phyloP scores from a whole-genome alignment of 2,113 vertebrate genomes.

The Rhinogobius similis region DNA sequence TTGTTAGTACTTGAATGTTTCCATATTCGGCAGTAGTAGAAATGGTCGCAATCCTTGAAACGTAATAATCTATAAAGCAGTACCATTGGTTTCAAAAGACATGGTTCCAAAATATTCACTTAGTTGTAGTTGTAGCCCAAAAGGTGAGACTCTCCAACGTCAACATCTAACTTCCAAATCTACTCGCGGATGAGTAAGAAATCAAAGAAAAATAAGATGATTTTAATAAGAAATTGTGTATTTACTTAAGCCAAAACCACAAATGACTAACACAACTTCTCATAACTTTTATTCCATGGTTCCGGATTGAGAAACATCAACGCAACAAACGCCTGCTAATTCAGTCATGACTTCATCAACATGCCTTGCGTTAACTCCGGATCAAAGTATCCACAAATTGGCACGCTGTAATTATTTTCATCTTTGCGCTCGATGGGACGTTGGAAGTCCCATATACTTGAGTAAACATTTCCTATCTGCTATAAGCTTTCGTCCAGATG shows the following conservation, averaged over 20 bases:
- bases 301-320: constrained; percentile 16
- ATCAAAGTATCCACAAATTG: constrained; percentile 18
- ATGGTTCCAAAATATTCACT: background rate
- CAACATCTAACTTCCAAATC: too few relatives aligned
- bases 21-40: background rate
- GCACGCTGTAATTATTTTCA: constrained; percentile 30
- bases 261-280: constrained; percentile 9
- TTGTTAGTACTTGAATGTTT: background rate
- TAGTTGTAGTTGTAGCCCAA: background rate
- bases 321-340: constrained; percentile 12
- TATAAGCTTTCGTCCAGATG: constrained; percentile 62
- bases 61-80: background rate
- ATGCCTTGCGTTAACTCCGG: background rate
- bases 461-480: constrained; percentile 59
- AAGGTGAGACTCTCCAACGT: too few relatives aligned
- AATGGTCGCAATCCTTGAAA: background rate
- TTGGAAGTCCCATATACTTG: constrained; percentile 43
- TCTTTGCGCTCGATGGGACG: constrained; percentile 20
- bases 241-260: too few relatives aligned
- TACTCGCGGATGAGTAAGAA: too few relatives aligned
- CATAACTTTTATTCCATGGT: constrained; percentile 10
- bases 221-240: too few relatives aligned
- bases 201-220: too few relatives aligned
- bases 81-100: too few relatives aligned
- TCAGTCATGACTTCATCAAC: constrained; percentile 15